phyloP scores from a whole-genome alignment of 2,888 invertebrate species.

The Chironomus riparius region DNA sequence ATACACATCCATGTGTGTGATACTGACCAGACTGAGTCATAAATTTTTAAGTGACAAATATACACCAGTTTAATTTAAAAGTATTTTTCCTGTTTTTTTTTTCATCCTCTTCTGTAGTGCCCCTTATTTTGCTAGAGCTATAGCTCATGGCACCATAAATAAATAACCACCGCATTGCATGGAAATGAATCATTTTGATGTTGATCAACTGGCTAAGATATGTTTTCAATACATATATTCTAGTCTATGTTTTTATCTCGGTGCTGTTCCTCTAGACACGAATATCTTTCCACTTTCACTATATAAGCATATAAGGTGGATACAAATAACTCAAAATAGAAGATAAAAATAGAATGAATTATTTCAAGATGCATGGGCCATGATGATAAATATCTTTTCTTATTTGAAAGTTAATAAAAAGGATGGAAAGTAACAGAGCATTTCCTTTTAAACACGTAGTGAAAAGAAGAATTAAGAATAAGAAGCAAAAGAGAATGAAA shows the following conservation, averaged over 20 bases:
- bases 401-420: no score
- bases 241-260: no score
- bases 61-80: constrained; percentile 27
- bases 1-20: neutral
- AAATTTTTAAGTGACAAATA: constrained; percentile 26
- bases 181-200: constrained; percentile 17
- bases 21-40: constrained; percentile 18
- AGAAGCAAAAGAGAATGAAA: no score
- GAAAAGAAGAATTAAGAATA: no score
- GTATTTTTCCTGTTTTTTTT: constrained; percentile 17
- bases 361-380: no score
- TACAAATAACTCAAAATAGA: neutral
- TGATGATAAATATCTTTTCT: no score
- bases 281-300: no score
- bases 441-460: no score
- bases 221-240: neutral
- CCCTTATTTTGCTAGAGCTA: neutral
- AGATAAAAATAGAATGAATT: neutral
- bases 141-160: neutral
- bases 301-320: no score
- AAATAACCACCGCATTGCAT: constrained; percentile 8
- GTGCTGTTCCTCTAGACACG: no score
- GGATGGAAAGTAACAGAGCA: no score
- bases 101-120: neutral
- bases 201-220: constrained; percentile 12